phyloP scores from a whole-genome alignment of 2,888 invertebrate genomes.

The Drosophila rubida region DNA sequence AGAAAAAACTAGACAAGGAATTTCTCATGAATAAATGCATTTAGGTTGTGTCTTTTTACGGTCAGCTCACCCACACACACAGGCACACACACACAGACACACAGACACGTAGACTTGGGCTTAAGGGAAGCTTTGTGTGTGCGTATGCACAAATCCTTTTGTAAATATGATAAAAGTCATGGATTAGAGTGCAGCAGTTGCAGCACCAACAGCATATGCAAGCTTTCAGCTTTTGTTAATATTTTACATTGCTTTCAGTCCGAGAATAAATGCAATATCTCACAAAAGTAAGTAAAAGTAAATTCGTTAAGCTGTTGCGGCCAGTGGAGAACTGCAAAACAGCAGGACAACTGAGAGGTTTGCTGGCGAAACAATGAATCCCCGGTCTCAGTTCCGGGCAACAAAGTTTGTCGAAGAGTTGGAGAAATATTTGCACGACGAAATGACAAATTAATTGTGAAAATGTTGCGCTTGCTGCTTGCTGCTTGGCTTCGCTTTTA shows the following conservation, averaged over 20 bases:
- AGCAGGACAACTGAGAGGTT: neutral
- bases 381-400: neutral
- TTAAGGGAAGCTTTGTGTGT: constrained; percentile 21
- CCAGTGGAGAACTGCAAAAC: too few relatives aligned
- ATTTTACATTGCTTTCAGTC: constrained; percentile 47
- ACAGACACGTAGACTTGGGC: constrained; percentile 11
- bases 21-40: constrained; percentile 68
- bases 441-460: constrained; percentile 71
- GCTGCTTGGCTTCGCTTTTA: constrained; percentile 28
- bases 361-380: constrained; percentile 2
- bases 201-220: constrained; percentile 58
- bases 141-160: constrained; percentile 38
- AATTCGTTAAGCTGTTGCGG: constrained; percentile 37
- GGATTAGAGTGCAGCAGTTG: constrained; percentile 40
- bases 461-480: constrained; percentile 45
- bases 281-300: constrained; percentile 28
- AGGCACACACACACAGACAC: constrained; percentile 1
- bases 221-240: constrained; percentile 58
- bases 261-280: constrained; percentile 31
- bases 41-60: constrained; percentile 50
- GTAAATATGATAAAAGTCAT: constrained; percentile 58
- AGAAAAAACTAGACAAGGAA: neutral
- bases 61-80: constrained; percentile 25
- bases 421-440: constrained; percentile 52
- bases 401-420: constrained; percentile 13